phyloP scores from a whole-genome alignment of 2,113 vertebrate genomes.

The Seriola rivoliana region DNA sequence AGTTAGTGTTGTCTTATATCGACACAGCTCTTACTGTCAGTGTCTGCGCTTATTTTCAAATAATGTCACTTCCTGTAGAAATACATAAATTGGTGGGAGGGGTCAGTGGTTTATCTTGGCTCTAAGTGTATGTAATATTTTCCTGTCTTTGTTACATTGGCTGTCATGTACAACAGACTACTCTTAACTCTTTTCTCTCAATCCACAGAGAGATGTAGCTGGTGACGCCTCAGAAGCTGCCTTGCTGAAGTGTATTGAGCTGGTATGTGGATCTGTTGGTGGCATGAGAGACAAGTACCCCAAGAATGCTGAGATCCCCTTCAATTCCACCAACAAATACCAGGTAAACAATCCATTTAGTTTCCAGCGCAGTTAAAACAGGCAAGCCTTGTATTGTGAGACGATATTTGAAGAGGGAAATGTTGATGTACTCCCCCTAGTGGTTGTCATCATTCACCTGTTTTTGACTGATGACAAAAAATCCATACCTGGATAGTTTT shows the following conservation, averaged over 20 bases:
- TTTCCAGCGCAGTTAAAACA: not conserved
- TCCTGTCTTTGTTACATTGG: too few relatives aligned
- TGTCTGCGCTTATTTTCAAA: too few relatives aligned
- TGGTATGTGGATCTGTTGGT: conserved; percentile 91
- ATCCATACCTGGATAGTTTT: too few relatives aligned
- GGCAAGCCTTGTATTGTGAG: not conserved
- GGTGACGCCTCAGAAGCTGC: conserved; percentile 96
- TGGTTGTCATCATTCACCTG: not conserved
- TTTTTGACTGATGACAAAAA: not conserved
- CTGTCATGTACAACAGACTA: not conserved
- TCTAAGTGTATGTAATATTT: not conserved
- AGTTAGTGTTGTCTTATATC: not conserved
- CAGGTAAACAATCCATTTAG: conserved; percentile 83
- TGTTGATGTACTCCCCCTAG: conserved; percentile 35
- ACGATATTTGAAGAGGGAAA: not conserved
- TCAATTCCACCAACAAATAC: conserved; percentile 97
- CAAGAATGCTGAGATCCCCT: conserved; percentile 92
- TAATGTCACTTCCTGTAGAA: too few relatives aligned
- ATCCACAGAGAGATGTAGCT: conserved; percentile 88
- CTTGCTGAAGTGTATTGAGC: conserved; percentile 93
- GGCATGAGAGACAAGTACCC: conserved; percentile 89
- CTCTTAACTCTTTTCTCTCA: not conserved
- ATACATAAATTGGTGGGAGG: too few relatives aligned
- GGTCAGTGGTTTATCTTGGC: not conserved
- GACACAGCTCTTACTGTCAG: too few relatives aligned